Conservation (phyloP, 2,888 invertebrate genomes). For the Graphium colonna region DNA sequence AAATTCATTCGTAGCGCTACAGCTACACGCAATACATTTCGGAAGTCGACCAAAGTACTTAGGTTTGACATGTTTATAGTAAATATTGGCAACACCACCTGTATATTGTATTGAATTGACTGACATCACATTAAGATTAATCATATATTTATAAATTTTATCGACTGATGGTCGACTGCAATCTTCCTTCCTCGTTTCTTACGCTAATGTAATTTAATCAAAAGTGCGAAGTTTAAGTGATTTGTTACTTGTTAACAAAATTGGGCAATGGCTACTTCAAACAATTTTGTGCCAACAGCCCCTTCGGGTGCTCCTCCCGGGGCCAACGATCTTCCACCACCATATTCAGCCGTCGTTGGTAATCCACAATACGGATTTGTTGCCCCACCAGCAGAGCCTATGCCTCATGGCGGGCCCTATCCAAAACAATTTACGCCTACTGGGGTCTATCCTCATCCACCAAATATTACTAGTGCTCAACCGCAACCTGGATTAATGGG, state of each 20-base stretch:
- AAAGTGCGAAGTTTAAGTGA: neutral
- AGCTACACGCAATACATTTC: too few species aligned
- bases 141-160: neutral
- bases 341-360: conserved; percentile 68
- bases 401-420: conserved; percentile 36
- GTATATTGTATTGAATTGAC: too few species aligned
- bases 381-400: conserved; percentile 34
- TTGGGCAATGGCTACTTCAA: conserved; percentile 48
- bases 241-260: conserved; percentile 13
- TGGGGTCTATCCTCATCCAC: conserved; percentile 68
- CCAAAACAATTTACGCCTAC: conserved; percentile 61
- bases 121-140: neutral
- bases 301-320: conserved; percentile 43
- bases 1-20: too few species aligned
- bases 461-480: conserved; percentile 48
- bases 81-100: too few species aligned
- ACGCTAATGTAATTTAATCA: neutral
- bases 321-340: conserved; percentile 68
- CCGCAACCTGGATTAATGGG: conserved; percentile 46
- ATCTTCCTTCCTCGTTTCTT: neutral
- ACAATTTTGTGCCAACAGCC: conserved; percentile 34
- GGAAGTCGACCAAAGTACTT: too few species aligned
- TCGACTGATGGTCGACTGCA: neutral
- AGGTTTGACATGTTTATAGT: too few species aligned
- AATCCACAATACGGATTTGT: conserved; percentile 67